phyloP scores from a whole-genome alignment of 2,113 vertebrate species.

The Cavia aperea region DNA sequence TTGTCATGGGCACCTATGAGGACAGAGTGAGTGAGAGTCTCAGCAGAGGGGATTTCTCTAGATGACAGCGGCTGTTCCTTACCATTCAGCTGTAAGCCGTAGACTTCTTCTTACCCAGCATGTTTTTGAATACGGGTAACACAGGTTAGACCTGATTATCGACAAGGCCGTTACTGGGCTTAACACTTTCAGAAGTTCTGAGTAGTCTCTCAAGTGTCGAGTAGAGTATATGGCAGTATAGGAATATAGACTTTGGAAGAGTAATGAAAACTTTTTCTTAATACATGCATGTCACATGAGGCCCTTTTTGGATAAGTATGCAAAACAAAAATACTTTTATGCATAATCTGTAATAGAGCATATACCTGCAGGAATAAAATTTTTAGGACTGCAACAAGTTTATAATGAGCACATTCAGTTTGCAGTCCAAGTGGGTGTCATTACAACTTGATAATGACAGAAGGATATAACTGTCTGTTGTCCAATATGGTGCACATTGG shows the following conservation, averaged over 20 bases:
- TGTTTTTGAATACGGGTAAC: background rate
- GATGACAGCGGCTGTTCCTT: background rate
- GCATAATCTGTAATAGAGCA: background rate
- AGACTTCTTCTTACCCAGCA: background rate
- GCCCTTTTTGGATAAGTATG: background rate
- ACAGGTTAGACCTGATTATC: background rate
- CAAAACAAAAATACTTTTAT: background rate
- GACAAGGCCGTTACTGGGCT: background rate
- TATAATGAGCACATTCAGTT: background rate
- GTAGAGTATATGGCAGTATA: background rate
- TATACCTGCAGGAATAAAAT: background rate
- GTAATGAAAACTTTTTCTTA: background rate
- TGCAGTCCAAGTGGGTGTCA: rapidly evolving
- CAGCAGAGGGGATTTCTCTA: background rate
- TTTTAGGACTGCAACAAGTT: background rate
- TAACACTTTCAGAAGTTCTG: background rate
- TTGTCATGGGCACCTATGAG: background rate
- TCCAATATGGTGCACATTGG: background rate
- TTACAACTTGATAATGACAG: background rate
- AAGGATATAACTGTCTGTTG: background rate
- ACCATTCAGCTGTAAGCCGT: background rate
- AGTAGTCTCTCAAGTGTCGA: background rate
- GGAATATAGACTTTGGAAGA: background rate
- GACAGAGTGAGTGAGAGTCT: background rate
- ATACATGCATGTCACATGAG: background rate